Base-by-base conservation (phyloP, 2,888 invertebrate species). In the Dendrolimus pini region DNA sequence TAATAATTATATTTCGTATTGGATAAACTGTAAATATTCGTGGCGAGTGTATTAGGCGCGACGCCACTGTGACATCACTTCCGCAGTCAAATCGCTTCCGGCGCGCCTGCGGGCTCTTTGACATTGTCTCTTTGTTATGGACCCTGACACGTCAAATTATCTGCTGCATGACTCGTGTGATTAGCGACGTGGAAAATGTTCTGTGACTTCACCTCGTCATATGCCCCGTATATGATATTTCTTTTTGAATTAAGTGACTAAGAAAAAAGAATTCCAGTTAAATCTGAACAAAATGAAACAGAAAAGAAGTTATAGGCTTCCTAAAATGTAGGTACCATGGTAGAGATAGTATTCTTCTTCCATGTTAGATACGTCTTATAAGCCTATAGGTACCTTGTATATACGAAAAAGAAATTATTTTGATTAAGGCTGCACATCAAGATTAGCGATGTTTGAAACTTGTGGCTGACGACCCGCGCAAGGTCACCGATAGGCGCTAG, bases 71-170 rank as follows among this genome's bases (percentile, higher is more conserved):
- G 82, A 83, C 83, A 78, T 83, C 81, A 85, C 79, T 81, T 89
- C 89, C 89, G 86, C 78, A 78, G 82, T 79, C 82, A 78, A 85
- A 88, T 83, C 82, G 76, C 74, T 87, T 89, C 89, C 89, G 87
- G 79, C 79, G 78, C 83, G 77, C 82, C 84, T 77, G 82, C 79
- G 77, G 78, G 75, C 74, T 71, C 83, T 83, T 79, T 83, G 81
- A 81, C 83, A 77, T 78, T 69, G 75, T 72, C 78, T 81, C 84
- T 83, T 83, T 85, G 85, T 84, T 78, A 69, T 70, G 70, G 70
- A 69, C 72, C 77, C 79, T 72, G 79, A 75, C 78, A 74, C 72
- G 78, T 74, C 74, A 76, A 74, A 83, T 80, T 80, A 78, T 80
- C 79, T 69, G 70, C 77, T 72, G 79, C 72, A 77, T 80, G 80